Conservation (phyloP, 2,888 invertebrate species). For the Agriopis marginaria region DNA sequence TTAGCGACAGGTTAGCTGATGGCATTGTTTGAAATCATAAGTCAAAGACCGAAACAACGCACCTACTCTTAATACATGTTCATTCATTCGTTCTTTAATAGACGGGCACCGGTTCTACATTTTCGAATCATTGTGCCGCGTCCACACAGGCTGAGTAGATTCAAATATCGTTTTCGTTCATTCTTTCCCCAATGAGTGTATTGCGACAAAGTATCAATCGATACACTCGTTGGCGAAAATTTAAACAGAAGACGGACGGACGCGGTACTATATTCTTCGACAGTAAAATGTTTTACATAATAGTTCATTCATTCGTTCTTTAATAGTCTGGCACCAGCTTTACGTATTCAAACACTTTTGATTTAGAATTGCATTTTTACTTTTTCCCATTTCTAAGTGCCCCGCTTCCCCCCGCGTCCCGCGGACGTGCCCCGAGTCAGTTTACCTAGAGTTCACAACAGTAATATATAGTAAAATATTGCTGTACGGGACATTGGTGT, state of each 20-base stretch:
- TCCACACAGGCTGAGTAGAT: too few relatives aligned
- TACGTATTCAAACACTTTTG: background rate
- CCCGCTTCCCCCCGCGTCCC: conserved; percentile 12
- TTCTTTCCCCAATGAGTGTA: background rate
- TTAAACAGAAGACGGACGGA: too few relatives aligned
- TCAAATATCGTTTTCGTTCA: background rate
- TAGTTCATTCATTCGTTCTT: background rate
- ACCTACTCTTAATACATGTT: background rate
- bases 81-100: background rate
- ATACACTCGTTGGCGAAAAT: too few relatives aligned
- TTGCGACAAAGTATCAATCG: too few relatives aligned
- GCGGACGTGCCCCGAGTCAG: conserved; percentile 4
- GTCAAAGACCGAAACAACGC: background rate
- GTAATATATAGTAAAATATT: conserved; percentile 51
- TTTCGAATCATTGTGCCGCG: too few relatives aligned
- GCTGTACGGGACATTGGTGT: conserved; percentile 60
- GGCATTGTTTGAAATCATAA: too few relatives aligned
- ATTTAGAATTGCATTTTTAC: background rate
- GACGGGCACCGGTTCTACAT: background rate
- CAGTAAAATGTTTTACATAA: background rate
- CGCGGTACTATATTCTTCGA: too few relatives aligned
- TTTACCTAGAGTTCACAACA: conserved; percentile 44
- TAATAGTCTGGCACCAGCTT: background rate
- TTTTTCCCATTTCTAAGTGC: background rate
- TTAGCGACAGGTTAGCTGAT: too few relatives aligned